Evolutionary conservation across 1,140 invertebrate species (phyloP), one percentile per base, ranked within the genome.

Genomic region (Eufriesea mexicana): DNA sequence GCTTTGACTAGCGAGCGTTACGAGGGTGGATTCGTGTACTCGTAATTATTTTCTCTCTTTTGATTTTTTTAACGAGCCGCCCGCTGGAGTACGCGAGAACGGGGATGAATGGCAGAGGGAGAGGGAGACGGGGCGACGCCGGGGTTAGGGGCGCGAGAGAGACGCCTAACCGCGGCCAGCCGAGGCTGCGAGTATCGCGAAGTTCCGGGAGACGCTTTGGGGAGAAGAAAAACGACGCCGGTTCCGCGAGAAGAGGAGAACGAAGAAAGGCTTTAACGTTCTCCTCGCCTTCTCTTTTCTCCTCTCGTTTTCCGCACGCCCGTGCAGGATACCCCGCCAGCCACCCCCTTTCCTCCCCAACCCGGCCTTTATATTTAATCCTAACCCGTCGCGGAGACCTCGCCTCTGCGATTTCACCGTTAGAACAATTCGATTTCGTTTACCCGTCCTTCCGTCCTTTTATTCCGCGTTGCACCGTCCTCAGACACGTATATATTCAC

Each of bases 1-100:
- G 84, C 86, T 89, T 89, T 89, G 87, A 86, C 87, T 89, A 89
- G 84, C 72, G 87, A 89, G 74, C 87, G 84, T 89, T 89, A 89
- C 82, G 77, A 79, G 79, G 80, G 72, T 88, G 66, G 84, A 86
- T 84, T 89, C 75, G 76, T 89, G 79, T 84, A 72, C 84, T 82
- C 81, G 59, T 89, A 87, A 89, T 89, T 89, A 89, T 83, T 86
- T 89, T 88, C 59, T 84, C 81, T 84, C 61, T 84, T 86, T 86
- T 84, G 59, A 84, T 89, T 89, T 86, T 89, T 88, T 86, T 84
- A 84, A 86, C 73, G 84, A 85, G 84, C 76, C 66, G 62, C 70
- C 79, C 35, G 59, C 61, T 61, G 51, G 66, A 83, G 66, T 25
- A 67, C 71, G 73, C 66, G 57, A 45, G 66, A 79, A 28, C 49